Percentiles rank a stretch among this genome's conserved stretches.
These are phyloP conservation scores for Crotalus helleri DNA, from an alignment of 2,113 vertebrate genomes.

Conservation along the genomic window DNA sequence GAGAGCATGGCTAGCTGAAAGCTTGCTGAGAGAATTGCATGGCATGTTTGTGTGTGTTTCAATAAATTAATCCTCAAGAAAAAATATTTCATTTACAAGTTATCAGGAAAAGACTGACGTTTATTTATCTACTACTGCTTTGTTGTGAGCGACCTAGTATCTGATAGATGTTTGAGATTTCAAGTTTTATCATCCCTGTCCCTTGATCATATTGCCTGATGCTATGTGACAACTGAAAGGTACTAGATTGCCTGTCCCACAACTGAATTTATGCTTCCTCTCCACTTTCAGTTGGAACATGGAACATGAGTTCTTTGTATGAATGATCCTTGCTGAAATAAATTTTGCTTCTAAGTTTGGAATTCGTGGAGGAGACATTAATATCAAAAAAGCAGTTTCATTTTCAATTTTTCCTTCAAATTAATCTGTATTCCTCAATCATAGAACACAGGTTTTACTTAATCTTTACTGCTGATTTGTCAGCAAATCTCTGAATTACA, in stretches of 20 bases:
- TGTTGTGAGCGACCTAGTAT: neutral
- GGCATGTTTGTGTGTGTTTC: neutral
- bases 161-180: neutral
- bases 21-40: neutral
- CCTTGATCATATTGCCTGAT: neutral
- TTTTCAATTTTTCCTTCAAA: neutral
- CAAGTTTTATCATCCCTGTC: neutral
- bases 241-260: neutral
- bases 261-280: neutral
- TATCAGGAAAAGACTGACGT: neutral
- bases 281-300: neutral
- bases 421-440: constrained; percentile 20
- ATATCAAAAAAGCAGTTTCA: constrained; percentile 18
- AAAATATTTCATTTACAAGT: neutral
- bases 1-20: neutral
- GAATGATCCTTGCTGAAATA: neutral
- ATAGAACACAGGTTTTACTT: constrained; percentile 21
- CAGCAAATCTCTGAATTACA: constrained; percentile 20
- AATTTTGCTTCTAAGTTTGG: neutral
- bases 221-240: neutral
- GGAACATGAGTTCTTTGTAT: neutral
- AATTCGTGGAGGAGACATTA: neutral
- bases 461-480: constrained; percentile 23
- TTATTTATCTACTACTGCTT: neutral
- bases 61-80: neutral